Evolutionary conservation across 2,888 invertebrate genomes (phyloP), one percentile per base, ranked within the genome.

Genomic region (Sphaerophoria rueppellii): DNA sequence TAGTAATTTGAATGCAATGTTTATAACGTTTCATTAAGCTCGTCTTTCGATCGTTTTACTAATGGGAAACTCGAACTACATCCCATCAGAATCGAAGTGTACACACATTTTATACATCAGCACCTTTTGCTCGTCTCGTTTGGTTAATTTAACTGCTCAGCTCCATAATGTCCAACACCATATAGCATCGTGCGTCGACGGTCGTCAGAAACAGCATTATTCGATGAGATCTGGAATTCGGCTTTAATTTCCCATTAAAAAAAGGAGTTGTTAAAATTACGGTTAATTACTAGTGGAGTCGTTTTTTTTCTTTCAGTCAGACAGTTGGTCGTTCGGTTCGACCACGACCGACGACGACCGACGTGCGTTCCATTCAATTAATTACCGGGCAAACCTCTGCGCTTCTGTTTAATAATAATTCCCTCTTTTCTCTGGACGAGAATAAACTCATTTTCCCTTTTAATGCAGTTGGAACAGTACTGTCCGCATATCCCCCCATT

Each of bases 1-100:
- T 24, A 70, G 67, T 55, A 57, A 76, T 72, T 83, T 65, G 72
- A 76, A 67, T 79, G 75, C 67, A 54, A 79, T 2, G 24, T 70
- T 75, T 79, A 79, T 76, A 83, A 79, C 79, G 79, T 83, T 83
- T 79, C 79, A 79, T 83, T 83, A 79, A 24, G 24, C 75, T 71
- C 78, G 57, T 54, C 58, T 34, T 12, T 37, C 37, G 63, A 48
- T 14, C 16, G 14, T 63, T 32, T 35, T 50, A 48, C 32, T 14
- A n/a, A 32, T 61, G 16, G 12, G n/a, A 11, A 34, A 48, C 32
- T 14, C 14, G 70, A 58, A 54, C 58, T 34, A 37, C 58, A 65
- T 35, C 24, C 34, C 58, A 46, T 24, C n/a, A 40, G 48, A 11
- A 1, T 4, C 70, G n/a, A 4, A 52, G 58, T 48, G 32, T 24